Evolutionary conservation across 2,797 vertebrate species (phyloP), one percentile per base, ranked within the genome.

Genomic region (Triplophysa bombifrons): DNA sequence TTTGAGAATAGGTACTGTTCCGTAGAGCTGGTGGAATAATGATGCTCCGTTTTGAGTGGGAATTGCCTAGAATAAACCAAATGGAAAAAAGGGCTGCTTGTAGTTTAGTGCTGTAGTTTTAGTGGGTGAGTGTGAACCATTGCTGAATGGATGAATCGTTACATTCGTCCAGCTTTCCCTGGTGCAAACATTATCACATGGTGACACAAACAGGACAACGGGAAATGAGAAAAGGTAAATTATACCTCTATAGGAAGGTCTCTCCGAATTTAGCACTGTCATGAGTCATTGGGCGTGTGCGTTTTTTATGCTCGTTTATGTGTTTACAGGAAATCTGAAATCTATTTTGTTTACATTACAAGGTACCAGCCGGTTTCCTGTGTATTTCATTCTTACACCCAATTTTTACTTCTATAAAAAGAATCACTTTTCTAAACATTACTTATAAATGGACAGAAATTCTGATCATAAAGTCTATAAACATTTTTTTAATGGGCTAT

Each of bases 191-290:
- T 22, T 17, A 74, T 48, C 46, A 13, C 12, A 48, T 13, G 3
- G 46, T 30, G 56, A 73, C 41, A 61, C 44, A 63, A 20, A 27
- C 30, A 27, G 17, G 25, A 30, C 41, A 44, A 17, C 19, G 17
- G 73, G 73, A 72, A 65, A 80, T 48, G 71, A 58, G 51, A 72
- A 61, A 67, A 61, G 60, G 73, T 48, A 76, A 76, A 66, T 11
- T 34, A 76, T 67, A 56, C 66, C 68, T 76, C 68, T 67, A 41
- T 61, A 67, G 65, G 41, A 67, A 13, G 48, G 61, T 27, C 61
- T 3, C 51, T 75, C 64, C 30, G 76, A 75, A 66, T 83, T 75
- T 71, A 80, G 75, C 76, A 66, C 22, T 53, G 66, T 70, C 38
- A 34, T 74, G 22, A 69, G 70, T 63, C 41, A 67, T 10, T 64